These are phyloP conservation scores for Pomatorhinus ruficollis DNA, from an alignment of 2,113 vertebrate genomes.

Conservation along the genomic window DNA sequence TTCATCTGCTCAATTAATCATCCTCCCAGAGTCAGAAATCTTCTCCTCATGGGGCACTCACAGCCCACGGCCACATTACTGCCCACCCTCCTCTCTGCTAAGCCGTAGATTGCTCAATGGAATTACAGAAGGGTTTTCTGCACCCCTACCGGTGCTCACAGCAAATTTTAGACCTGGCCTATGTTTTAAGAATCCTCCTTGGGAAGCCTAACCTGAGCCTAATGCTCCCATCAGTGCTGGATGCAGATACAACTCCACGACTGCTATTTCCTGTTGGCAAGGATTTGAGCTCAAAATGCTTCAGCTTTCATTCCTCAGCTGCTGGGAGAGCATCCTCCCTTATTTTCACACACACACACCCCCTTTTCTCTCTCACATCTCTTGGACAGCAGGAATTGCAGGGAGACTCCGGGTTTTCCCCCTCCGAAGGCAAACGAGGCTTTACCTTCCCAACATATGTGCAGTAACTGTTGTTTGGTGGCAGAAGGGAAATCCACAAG, in stretches of 20 bases:
- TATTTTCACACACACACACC: background rate
- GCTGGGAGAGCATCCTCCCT: background rate
- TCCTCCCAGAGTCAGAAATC: constrained; percentile 21
- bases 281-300: background rate
- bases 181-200: background rate
- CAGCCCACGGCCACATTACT: background rate
- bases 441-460: constrained; percentile 39
- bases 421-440: background rate
- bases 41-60: constrained; percentile 45
- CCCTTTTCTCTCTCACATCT: background rate
- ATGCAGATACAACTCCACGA: background rate
- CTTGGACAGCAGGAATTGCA: background rate
- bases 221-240: background rate
- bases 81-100: background rate
- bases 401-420: background rate
- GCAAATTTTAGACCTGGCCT: background rate
- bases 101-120: constrained; percentile 6
- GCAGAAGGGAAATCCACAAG: constrained; percentile 62
- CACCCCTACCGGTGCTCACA: background rate
- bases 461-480: background rate
- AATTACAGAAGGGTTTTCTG: background rate
- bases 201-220: background rate
- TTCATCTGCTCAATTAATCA: constrained; percentile 34
- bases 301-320: background rate
- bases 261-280: background rate